Evolutionary conservation across 2,113 vertebrate genomes (phyloP), one percentile per base, ranked within the genome.

Genomic region (Cettia cetti): DNA sequence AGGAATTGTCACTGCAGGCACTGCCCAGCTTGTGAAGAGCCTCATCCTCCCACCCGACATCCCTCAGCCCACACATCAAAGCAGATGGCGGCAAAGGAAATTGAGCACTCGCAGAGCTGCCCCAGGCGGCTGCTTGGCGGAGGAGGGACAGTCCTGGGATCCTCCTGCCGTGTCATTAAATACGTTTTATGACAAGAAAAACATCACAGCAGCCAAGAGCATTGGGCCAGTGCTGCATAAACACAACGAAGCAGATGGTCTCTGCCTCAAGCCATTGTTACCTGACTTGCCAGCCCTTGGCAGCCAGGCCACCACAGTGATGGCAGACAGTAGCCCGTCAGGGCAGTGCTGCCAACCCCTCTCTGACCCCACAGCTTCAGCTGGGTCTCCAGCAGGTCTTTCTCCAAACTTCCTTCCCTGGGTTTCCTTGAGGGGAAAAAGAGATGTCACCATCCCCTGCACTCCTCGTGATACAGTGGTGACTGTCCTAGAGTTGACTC

Each of bases 141-240:
- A 90, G 82, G 39, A 88, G 76, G 79, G 72, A 50, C 42, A 3
- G 54, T 39, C 42, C 64, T 0, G 11, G 82, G 59, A 56, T 81
- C 91, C 85, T 94, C 95, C 89, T 86, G 86, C 42, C 10, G 0
- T 59, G 86, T 66, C 79, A 70, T 94, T 95, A 90, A 93, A 82
- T 22, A 61, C 0, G 0, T 83, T 88, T 63, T 68, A 40, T 40
- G 72, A 70, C 0, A 4, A 79, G 63, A 52, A 87, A 54, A 42
- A 39, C 64, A 26, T 22, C 7, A 0, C 50, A 50, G 71, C 75
- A 50, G 81, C 84, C 92, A 88, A 71, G 69, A 92, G 16, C 3
- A 0, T 27, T 11, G 42, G 70, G 53, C 71, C 12, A 4, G 23
- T 4, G 28, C 31, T 91, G 70, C 23, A 14, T 11, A 63, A 95